These are phyloP conservation scores for Remorina albescens DNA, from an alignment of 2,797 vertebrate species.

Conservation along the genomic window DNA sequence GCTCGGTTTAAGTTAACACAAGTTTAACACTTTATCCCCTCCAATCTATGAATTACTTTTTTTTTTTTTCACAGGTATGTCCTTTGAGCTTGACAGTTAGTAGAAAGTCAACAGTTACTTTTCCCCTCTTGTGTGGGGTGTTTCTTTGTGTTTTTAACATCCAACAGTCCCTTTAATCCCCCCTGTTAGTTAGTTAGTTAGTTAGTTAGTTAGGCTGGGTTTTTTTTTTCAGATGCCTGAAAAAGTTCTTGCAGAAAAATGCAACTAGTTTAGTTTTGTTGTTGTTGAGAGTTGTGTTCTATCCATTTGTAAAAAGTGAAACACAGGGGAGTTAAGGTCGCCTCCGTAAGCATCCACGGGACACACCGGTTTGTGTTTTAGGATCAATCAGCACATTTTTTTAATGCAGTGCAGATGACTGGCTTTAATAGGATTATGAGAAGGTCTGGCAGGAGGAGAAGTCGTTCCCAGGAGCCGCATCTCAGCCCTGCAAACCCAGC, in stretches of 20 bases:
- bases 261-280: not conserved
- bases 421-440: constrained; percentile 80
- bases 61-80: not conserved
- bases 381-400: constrained; percentile 63
- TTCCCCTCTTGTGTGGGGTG: not conserved
- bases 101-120: constrained; percentile 7
- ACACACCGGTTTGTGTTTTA: constrained; percentile 46
- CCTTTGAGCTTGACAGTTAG: constrained; percentile 9
- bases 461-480: constrained; percentile 28
- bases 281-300: not conserved
- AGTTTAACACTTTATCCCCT: constrained; percentile 44
- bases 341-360: not conserved
- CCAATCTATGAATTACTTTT: not conserved
- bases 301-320: constrained; percentile 20
- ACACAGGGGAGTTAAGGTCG: constrained; percentile 7
- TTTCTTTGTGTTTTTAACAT: constrained; percentile 22
- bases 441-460: constrained; percentile 41
- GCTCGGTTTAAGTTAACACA: constrained; percentile 44
- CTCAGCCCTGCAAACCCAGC: constrained; percentile 29
- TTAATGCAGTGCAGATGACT: constrained; percentile 69
- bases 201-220: too few species aligned
- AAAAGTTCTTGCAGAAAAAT: not conserved
- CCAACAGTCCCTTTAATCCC: constrained; percentile 25
- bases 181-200: too few species aligned
- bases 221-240: not conserved